These are phyloP conservation scores for Ephydatia muelleri DNA, from an alignment of 37 sponge, comb jelly and placozoan genomes.

Conservation along the genomic window DNA sequence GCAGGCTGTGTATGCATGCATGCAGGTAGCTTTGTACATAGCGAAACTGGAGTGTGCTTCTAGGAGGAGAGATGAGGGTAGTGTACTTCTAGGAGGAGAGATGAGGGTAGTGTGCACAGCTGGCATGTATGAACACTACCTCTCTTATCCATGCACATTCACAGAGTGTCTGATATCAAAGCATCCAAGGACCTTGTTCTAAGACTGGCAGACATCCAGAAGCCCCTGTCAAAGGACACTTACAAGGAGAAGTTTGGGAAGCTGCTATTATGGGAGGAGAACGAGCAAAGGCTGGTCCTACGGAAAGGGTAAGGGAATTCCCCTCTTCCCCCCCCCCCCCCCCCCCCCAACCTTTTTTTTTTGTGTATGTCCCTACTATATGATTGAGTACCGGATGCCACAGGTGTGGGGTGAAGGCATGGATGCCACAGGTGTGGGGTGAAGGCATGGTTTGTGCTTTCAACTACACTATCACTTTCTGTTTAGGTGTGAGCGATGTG, in stretches of 20 bases:
- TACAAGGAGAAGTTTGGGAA: background rate
- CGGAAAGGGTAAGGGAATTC: constrained; percentile 7
- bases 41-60: too few relatives aligned
- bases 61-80: too few relatives aligned
- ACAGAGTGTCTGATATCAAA: too few relatives aligned
- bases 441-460: background rate
- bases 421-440: background rate
- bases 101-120: too few relatives aligned
- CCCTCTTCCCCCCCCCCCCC: background rate
- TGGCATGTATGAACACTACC: too few relatives aligned
- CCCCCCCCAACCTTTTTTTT: background rate
- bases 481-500: background rate
- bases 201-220: constrained; percentile 13
- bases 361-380: background rate
- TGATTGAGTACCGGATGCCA: too few relatives aligned
- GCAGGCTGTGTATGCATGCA: too few relatives aligned
- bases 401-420: background rate
- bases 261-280: background rate
- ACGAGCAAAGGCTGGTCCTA: background rate
- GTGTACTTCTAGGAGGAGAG: too few relatives aligned
- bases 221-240: constrained; percentile 17
- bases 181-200: background rate
- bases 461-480: background rate
- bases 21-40: too few relatives aligned
- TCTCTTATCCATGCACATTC: too few relatives aligned